A percentile compares a stretch with the other conserved stretches of the same genome.
phyloP scores from a whole-genome alignment of 2,888 invertebrate species.

The Nomada flava region DNA sequence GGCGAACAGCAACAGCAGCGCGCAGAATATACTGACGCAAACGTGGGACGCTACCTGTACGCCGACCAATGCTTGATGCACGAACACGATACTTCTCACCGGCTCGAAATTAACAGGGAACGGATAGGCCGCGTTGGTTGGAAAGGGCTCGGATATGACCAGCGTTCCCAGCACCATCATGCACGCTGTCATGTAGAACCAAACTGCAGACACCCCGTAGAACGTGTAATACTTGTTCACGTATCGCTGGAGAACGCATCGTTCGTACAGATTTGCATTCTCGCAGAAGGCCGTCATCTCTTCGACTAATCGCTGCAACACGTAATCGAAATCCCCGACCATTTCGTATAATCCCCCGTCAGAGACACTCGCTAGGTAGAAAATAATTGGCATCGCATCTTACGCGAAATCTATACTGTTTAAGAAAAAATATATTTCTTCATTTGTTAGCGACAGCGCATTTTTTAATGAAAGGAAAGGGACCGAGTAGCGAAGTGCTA shows the following conservation, averaged over 20 bases:
- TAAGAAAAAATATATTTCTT: no score
- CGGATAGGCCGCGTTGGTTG: constrained; percentile 76
- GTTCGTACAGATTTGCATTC: constrained; percentile 59
- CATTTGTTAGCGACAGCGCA: no score
- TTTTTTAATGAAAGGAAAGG: no score
- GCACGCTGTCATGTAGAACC: constrained; percentile 63
- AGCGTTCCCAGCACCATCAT: constrained; percentile 67
- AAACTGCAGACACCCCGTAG: constrained; percentile 54
- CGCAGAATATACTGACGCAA: constrained; percentile 67
- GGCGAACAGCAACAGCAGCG: constrained; percentile 73
- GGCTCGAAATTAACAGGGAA: constrained; percentile 68
- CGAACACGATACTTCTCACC: constrained; percentile 64
- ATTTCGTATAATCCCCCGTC: no score
- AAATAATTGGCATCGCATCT: no score
- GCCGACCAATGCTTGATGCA: constrained; percentile 68
- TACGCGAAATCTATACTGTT: no score
- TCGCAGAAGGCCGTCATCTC: constrained; percentile 64
- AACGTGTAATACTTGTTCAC: constrained; percentile 69
- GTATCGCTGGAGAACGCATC: constrained; percentile 68
- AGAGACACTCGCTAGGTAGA: no score
- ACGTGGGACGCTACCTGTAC: constrained; percentile 69
- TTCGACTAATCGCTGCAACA: constrained; percentile 46
- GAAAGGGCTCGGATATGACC: constrained; percentile 69
- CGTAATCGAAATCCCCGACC: not conserved
- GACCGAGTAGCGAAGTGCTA: no score